phyloP scores from a whole-genome alignment of 2,113 vertebrate species.

The Papio anubis region DNA sequence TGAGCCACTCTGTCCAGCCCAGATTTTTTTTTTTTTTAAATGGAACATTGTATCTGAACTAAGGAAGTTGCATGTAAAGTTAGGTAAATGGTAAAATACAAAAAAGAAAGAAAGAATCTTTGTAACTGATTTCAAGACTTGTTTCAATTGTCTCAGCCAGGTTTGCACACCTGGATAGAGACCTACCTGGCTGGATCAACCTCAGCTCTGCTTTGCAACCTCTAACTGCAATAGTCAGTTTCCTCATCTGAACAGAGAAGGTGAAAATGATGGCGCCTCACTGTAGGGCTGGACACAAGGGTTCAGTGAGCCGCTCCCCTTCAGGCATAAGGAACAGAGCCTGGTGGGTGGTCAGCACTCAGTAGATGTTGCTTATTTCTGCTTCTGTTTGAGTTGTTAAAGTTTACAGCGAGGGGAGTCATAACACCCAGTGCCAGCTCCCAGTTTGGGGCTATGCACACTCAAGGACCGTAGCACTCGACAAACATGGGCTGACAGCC shows the following conservation, averaged over 20 bases:
- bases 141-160: neutral
- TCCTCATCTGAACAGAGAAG: neutral
- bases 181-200: too few relatives aligned
- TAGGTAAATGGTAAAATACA: neutral
- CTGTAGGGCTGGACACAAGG: neutral
- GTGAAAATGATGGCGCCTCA: neutral
- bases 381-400: neutral
- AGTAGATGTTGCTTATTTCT: neutral
- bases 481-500: neutral
- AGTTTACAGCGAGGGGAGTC: neutral
- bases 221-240: neutral
- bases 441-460: neutral
- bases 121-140: neutral
- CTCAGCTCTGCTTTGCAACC: neutral
- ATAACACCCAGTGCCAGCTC: too few relatives aligned
- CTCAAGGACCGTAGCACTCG: neutral
- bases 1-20: too few relatives aligned
- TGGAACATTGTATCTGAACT: neutral
- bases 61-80: neutral
- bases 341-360: neutral
- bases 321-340: neutral
- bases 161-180: too few relatives aligned
- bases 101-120: neutral
- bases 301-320: neutral
- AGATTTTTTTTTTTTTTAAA: too few relatives aligned